Conservation (phyloP, 53 echinoderm and acorn worm species). For the Apostichopus leukothele region DNA sequence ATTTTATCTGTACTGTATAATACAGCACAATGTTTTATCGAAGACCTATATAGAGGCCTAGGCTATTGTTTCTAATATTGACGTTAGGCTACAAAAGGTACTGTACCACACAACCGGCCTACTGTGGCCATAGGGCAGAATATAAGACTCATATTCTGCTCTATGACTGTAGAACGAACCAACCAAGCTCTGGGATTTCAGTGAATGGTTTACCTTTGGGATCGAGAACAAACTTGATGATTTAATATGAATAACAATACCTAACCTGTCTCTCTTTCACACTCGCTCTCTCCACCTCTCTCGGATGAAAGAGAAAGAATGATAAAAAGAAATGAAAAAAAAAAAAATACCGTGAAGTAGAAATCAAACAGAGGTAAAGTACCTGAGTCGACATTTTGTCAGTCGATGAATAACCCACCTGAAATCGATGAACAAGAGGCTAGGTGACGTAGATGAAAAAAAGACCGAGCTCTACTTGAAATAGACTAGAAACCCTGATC, state of each 20-base stretch:
- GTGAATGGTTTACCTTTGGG: neutral
- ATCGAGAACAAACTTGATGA: slow-evolving; percentile 33
- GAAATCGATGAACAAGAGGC: slow-evolving; percentile 1
- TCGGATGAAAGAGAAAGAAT: too few relatives aligned
- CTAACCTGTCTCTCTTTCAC: neutral
- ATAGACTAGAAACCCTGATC: slow-evolving; percentile 6
- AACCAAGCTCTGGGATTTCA: neutral
- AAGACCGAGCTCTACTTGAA: slow-evolving; percentile 31
- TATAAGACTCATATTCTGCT: too few relatives aligned
- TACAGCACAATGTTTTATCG: too few relatives aligned
- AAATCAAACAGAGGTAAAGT: slow-evolving; percentile 18
- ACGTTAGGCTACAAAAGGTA: too few relatives aligned
- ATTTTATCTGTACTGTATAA: too few relatives aligned
- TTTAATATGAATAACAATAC: slow-evolving; percentile 39
- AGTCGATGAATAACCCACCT: slow-evolving; percentile 6
- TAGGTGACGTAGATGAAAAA: slow-evolving; percentile 29
- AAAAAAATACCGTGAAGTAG: slow-evolving; percentile 13
- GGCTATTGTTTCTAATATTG: too few relatives aligned
- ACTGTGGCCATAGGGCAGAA: too few relatives aligned
- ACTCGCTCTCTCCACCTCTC: neutral
- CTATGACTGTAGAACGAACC: too few relatives aligned
- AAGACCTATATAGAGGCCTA: too few relatives aligned
- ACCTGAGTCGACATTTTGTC: slow-evolving; percentile 15
- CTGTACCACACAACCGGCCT: too few relatives aligned
- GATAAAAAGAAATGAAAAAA: neutral